Conservation (phyloP, 1,140 invertebrate genomes). For the Cotesia vestalis region DNA sequence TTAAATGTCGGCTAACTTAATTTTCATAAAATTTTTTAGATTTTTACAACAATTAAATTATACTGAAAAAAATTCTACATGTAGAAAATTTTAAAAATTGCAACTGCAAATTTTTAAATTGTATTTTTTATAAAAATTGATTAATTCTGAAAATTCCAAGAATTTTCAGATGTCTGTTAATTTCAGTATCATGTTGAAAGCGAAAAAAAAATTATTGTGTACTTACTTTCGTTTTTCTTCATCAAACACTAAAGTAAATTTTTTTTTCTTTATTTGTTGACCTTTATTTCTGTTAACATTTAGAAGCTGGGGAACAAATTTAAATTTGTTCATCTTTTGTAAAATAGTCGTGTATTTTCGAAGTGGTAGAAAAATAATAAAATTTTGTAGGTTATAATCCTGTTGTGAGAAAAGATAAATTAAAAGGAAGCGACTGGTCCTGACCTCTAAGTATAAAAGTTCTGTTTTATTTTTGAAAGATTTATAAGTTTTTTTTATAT, state of each 20-base stretch:
- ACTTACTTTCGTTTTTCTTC: slow-evolving; percentile 70
- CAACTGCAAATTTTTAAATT: too few species aligned
- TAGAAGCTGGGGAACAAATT: slow-evolving; percentile 41
- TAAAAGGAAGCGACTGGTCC: too few species aligned
- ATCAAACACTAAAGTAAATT: slow-evolving; percentile 70
- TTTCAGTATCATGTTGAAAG: background rate
- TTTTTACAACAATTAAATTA: slow-evolving; percentile 25
- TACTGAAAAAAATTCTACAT: slow-evolving; percentile 15
- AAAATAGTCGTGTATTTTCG: background rate
- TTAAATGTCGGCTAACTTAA: too few species aligned
- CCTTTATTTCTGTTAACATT: slow-evolving; percentile 46
- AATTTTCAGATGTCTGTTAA: slow-evolving; percentile 1
- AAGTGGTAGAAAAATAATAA: background rate
- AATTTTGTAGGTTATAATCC: too few species aligned
- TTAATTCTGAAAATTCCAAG: too few species aligned
- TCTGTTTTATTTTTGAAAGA: too few species aligned
- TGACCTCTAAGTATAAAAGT: too few species aligned
- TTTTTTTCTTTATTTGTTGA: slow-evolving; percentile 57
- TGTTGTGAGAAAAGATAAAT: too few species aligned
- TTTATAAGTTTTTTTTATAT: too few species aligned
- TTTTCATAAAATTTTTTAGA: background rate
- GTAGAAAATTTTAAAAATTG: background rate
- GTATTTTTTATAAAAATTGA: too few species aligned
- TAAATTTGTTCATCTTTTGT: slow-evolving; percentile 22
- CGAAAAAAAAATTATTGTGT: slow-evolving; percentile 27